Conservation (phyloP, 53 echinoderm and acorn worm genomes). For the Henricia sp. region DNA sequence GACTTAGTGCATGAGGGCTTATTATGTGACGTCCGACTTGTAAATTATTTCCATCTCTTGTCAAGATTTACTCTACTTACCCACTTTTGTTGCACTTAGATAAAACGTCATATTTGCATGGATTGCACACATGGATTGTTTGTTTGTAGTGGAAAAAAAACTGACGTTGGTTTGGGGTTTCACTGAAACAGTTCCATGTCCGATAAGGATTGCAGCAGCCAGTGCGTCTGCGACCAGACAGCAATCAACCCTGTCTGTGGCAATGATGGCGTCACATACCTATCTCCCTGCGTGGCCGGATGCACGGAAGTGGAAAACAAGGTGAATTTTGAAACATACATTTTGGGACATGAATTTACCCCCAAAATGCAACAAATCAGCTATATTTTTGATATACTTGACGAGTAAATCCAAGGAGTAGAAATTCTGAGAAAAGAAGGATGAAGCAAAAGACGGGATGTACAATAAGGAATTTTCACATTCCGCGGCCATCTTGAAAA, state of each 20-base stretch:
- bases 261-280: constrained; percentile 2
- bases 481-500: too few species aligned
- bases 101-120: neutral
- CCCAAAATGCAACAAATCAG: too few species aligned
- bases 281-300: constrained; percentile 7
- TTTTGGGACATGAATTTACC: neutral
- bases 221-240: constrained; percentile 7
- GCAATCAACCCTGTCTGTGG: constrained; percentile 13
- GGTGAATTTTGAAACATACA: neutral
- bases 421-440: too few species aligned
- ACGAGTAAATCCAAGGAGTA: too few species aligned
- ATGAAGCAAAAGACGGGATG: too few species aligned
- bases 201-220: neutral
- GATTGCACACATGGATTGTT: neutral
- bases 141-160: neutral
- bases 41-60: neutral
- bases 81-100: neutral
- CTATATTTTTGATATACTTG: too few species aligned
- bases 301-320: neutral
- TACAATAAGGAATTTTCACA: too few species aligned
- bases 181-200: neutral
- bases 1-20: too few species aligned
- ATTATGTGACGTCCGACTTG: too few species aligned
- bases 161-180: neutral
- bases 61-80: neutral